Percentiles rank a stretch among this genome's conserved stretches.
Evolutionary conservation across 2,888 invertebrate genomes (phyloP).

Genomic region (Xylocampa areola): DNA sequence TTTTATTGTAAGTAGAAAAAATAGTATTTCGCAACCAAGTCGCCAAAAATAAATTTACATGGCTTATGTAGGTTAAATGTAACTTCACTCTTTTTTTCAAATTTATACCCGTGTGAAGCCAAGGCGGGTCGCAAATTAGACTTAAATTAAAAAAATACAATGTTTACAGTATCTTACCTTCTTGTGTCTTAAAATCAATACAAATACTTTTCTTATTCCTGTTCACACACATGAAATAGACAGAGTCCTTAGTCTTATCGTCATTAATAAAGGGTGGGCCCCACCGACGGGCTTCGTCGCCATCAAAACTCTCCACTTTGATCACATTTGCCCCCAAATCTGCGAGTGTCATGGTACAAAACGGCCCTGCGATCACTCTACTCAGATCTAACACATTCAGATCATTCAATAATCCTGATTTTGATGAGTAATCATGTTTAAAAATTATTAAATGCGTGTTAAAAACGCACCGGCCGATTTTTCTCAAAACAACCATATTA

Average conservation of each 20-base stretch:
- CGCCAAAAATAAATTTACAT: too few relatives aligned
- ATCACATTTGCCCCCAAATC: conserved; percentile 98
- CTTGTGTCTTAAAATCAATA: conserved; percentile 93
- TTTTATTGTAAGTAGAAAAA: too few relatives aligned
- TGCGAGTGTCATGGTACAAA: conserved; percentile 97
- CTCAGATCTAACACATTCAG: conserved; percentile 94
- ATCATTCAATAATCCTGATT: conserved; percentile 91
- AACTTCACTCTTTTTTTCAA: too few relatives aligned
- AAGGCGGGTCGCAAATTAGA: too few relatives aligned
- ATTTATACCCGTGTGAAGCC: too few relatives aligned
- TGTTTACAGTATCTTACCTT: conserved; percentile 84
- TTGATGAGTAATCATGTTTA: conserved; percentile 67
- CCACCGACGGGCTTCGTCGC: conserved; percentile 97
- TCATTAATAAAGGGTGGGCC: conserved; percentile 95
- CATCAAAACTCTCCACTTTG: conserved; percentile 96
- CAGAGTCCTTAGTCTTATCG: conserved; percentile 91
- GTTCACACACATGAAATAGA: conserved; percentile 96
- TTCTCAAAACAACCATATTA: conserved; percentile 64
- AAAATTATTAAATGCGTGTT: conserved; percentile 53
- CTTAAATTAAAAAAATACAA: not conserved
- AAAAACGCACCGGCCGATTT: conserved; percentile 53
- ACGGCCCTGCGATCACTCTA: conserved; percentile 97
- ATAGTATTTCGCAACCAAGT: too few relatives aligned
- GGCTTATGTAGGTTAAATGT: too few relatives aligned
- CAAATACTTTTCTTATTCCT: conserved; percentile 98